A percentile compares a stretch with the other conserved stretches of the same genome.
Evolutionary conservation across 2,797 vertebrate genomes (phyloP).

Genomic region (Sarcophilus harrisii): DNA sequence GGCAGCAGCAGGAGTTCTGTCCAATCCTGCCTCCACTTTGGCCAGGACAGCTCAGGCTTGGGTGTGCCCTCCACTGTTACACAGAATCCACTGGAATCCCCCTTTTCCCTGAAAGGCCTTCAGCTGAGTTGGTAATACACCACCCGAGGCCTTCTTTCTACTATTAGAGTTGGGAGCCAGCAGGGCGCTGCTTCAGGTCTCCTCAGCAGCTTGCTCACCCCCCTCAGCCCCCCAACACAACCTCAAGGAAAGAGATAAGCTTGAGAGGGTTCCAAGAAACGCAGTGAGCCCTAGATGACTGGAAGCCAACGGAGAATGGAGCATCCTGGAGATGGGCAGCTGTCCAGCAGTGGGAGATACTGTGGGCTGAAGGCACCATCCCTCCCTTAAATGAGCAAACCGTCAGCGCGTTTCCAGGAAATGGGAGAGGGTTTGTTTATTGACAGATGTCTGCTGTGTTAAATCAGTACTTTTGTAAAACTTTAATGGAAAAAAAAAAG

Average conservation of each 20-base stretch:
- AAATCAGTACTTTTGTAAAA: not conserved
- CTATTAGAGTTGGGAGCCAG: not conserved
- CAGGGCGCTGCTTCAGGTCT: not conserved
- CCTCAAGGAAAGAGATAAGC: not conserved
- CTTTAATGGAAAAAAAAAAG: too few species aligned
- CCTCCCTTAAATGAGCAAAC: not conserved
- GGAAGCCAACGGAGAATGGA: not conserved
- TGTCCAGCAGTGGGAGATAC: not conserved
- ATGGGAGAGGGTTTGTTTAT: not conserved
- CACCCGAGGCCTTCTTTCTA: not conserved
- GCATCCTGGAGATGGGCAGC: too few species aligned
- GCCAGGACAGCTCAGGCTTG: too few species aligned
- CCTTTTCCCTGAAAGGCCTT: not conserved
- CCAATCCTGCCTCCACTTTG: not conserved
- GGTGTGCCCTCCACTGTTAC: too few species aligned
- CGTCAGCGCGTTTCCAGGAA: not conserved
- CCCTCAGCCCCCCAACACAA: too few species aligned
- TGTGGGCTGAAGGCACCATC: too few species aligned
- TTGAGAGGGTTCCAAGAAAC: not conserved
- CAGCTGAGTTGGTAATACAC: not conserved
- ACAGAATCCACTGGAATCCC: too few species aligned
- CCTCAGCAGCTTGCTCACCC: too few species aligned
- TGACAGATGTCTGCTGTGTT: not conserved
- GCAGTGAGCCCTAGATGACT: not conserved
- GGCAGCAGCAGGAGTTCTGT: not conserved